These are phyloP conservation scores for Lynx canadensis DNA, from an alignment of 2,113 vertebrate genomes.

Conservation along the genomic window DNA sequence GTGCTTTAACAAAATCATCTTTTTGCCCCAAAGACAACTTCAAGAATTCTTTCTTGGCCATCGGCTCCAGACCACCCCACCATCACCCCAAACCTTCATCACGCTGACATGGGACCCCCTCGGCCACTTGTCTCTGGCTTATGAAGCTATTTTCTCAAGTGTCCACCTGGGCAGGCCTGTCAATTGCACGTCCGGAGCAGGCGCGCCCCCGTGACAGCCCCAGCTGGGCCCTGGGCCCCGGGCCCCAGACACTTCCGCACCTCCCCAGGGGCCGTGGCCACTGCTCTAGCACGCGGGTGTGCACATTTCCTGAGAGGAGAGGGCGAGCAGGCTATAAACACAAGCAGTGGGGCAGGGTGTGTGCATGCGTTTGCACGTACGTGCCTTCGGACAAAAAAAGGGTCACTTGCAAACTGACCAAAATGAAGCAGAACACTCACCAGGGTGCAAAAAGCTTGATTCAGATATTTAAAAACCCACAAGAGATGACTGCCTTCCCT, in stretches of 20 bases:
- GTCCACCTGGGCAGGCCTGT: not conserved
- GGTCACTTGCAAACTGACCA: not conserved
- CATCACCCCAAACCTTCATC: too few relatives aligned
- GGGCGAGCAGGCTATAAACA: not conserved
- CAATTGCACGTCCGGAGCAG: rapidly evolving
- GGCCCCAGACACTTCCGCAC: not conserved
- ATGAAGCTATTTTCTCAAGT: not conserved
- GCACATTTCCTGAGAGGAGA: not conserved
- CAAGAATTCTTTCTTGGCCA: too few relatives aligned
- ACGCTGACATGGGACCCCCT: not conserved
- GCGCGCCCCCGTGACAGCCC: rapidly evolving
- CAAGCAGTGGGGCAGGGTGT: rapidly evolving
- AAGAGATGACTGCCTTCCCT: not conserved
- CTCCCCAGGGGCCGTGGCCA: rapidly evolving
- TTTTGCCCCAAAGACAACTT: too few relatives aligned
- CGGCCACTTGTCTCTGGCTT: not conserved
- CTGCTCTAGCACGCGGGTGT: not conserved
- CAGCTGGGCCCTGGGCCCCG: not conserved
- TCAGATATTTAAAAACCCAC: not conserved
- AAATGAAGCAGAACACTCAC: not conserved
- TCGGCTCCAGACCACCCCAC: too few relatives aligned
- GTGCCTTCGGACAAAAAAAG: too few relatives aligned
- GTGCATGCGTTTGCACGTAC: too few relatives aligned
- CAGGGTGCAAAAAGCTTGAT: not conserved
- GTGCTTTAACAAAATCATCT: too few relatives aligned